These are phyloP conservation scores for Pararge aegeria DNA, from an alignment of 1,140 invertebrate genomes.

Conservation along the genomic window DNA sequence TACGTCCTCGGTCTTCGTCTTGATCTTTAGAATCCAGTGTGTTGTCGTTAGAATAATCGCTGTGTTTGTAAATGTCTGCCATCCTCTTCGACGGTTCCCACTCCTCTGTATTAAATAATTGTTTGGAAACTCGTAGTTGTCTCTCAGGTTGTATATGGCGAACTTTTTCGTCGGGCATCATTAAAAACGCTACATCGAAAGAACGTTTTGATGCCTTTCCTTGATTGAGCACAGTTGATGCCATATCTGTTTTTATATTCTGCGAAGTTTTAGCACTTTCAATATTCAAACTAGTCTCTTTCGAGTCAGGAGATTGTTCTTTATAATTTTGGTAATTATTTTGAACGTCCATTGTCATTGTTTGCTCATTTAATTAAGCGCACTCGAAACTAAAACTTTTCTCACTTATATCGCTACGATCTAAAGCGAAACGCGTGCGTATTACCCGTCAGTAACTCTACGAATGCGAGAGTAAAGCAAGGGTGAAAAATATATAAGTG, in stretches of 20 bases:
- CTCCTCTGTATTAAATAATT: constrained; percentile 69
- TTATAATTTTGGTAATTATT: constrained; percentile 76
- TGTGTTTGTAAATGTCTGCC: constrained; percentile 64
- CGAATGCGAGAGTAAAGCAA: constrained; percentile 67
- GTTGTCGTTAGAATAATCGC: constrained; percentile 67
- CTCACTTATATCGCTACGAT: constrained; percentile 64
- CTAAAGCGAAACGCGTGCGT: constrained; percentile 61
- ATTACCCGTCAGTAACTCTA: constrained; percentile 52
- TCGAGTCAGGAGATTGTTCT: constrained; percentile 67
- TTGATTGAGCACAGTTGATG: constrained; percentile 57
- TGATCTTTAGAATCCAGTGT: constrained; percentile 62
- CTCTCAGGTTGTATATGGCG: constrained; percentile 84
- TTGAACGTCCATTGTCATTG: constrained; percentile 81
- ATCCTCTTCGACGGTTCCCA: constrained; percentile 66
- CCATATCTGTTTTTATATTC: constrained; percentile 54
- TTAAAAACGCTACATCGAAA: constrained; percentile 93
- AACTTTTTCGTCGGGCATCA: constrained; percentile 90
- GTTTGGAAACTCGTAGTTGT: constrained; percentile 79
- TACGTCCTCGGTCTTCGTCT: constrained; percentile 65
- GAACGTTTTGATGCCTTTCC: constrained; percentile 84
- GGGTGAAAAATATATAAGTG: constrained; percentile 77
- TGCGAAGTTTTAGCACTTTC: constrained; percentile 69
- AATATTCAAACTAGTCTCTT: constrained; percentile 62
- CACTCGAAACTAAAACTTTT: constrained; percentile 67
- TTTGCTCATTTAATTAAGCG: constrained; percentile 63